Conservation (phyloP, 1,140 invertebrate genomes). For the Apis dorsata region DNA sequence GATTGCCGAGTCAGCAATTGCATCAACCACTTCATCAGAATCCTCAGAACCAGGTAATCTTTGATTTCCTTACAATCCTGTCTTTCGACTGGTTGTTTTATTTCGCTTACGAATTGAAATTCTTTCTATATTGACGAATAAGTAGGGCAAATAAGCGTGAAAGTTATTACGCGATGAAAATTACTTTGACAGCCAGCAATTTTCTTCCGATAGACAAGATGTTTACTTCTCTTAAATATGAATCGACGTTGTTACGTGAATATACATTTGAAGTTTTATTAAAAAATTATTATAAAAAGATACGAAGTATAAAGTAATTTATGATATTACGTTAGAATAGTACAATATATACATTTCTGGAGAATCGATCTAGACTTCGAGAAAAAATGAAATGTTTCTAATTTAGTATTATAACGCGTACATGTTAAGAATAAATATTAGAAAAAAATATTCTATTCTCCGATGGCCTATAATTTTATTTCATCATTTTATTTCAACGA, state of each 20-base stretch:
- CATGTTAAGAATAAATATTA: not conserved
- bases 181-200: not conserved
- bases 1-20: constrained; percentile 64
- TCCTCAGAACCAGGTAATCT: constrained; percentile 64
- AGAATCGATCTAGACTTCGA: too few relatives aligned
- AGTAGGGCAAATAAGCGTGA: not conserved
- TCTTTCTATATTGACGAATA: not conserved
- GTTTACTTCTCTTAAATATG: too few relatives aligned
- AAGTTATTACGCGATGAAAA: not conserved
- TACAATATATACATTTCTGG: too few relatives aligned
- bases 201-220: not conserved
- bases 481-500: too few relatives aligned
- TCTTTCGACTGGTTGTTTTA: not conserved
- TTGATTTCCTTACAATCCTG: constrained; percentile 1
- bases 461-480: not conserved
- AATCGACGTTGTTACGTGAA: too few relatives aligned
- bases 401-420: not conserved
- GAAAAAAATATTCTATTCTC: not conserved
- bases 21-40: constrained; percentile 69
- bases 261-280: too few relatives aligned
- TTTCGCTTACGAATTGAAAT: not conserved
- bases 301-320: too few relatives aligned
- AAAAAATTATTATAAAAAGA: too few relatives aligned
- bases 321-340: too few relatives aligned
- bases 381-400: too few relatives aligned